Percentiles rank a stretch among this genome's conserved stretches.
Conservation (phyloP, 2,113 vertebrate species). For the Rhizomys pruinosus region DNA sequence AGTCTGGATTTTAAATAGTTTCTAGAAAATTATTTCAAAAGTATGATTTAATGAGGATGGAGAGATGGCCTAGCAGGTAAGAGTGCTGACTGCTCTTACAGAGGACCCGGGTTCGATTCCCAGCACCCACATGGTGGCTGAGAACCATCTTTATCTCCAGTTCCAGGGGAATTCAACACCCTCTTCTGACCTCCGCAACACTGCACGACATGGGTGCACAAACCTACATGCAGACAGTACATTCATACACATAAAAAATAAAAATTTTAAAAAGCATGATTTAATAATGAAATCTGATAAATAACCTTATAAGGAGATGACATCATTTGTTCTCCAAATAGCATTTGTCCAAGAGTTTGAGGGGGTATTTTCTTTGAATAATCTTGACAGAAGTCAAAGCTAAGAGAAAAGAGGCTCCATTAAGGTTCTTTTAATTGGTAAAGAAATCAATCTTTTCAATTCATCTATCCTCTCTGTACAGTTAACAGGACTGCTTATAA, state of each 20-base stretch:
- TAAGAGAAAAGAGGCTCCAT: slow-evolving; percentile 72
- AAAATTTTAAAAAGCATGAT: slow-evolving; percentile 58
- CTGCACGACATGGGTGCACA: too few species aligned
- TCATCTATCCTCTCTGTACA: not conserved
- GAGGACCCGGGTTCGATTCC: too few species aligned
- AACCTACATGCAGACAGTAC: too few species aligned
- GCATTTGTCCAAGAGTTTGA: slow-evolving; percentile 94
- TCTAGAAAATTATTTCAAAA: slow-evolving; percentile 59
- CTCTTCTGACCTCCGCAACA: too few species aligned
- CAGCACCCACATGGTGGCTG: too few species aligned
- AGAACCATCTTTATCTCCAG: too few species aligned
- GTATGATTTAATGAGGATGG: slow-evolving; percentile 35
- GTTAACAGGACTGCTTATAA: slow-evolving; percentile 7
- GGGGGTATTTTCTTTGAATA: slow-evolving; percentile 89
- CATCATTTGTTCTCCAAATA: slow-evolving; percentile 94
- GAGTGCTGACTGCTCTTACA: too few species aligned
- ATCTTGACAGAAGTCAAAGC: slow-evolving; percentile 96
- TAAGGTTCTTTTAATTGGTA: slow-evolving; percentile 17
- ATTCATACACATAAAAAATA: too few species aligned
- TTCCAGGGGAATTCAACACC: too few species aligned
- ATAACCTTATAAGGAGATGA: slow-evolving; percentile 94
- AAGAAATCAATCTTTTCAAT: slow-evolving; percentile 45
- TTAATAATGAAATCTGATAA: slow-evolving; percentile 29
- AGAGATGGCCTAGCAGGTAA: too few species aligned
- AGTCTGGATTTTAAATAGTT: slow-evolving; percentile 9